Evolutionary conservation across 2,888 invertebrate species (phyloP), one percentile per base, ranked within the genome.

Genomic region (Sarcophaga carnaria): DNA sequence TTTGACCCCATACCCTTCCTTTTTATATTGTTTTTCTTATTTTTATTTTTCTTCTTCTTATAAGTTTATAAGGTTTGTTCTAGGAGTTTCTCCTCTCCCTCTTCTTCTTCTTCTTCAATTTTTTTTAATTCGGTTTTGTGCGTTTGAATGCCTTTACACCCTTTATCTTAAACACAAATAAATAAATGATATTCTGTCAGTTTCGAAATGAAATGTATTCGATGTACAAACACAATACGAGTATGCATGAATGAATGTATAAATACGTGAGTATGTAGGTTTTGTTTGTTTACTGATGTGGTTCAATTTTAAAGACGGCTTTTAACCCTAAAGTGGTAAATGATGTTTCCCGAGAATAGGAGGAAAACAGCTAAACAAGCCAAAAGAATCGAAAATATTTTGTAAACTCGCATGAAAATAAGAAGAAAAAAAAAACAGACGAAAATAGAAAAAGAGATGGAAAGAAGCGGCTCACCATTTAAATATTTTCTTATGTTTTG

Each of bases 101-200:
- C 14, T 49, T 0, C 4, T 49, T 49, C 4, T 11, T 6, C 37
- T 37, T 37, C 27, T 27, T 27, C 0, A 5, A 37, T 37, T 37
- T 37, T 37, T 6, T 37, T 37, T 37, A 37, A 6, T 37, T 37
- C 66, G 60, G 59, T 76, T 71, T 84, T 69, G n/a, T 14, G 59
- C 25, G 37, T 72, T 77, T 25, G 77, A 71, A 71, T 66, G 45
- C 64, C 27, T 63, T 47, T 70, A 22, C 54, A 83, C 72, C 83
- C 78, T 78, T 83, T 78, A 27, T 69, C 70, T 60, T 14, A 49
- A 74, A 78, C 49, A 49, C 6, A 72, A 76, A 77, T 60, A 71
- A 77, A 78, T 67, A 62, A 72, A 72, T 78, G 83, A 72, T 72
- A 67, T 72, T 67, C 45, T 66, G 49, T 72, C 83, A 72, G 66